Evolutionary conservation across 2,797 vertebrate genomes (phyloP).

Genomic region (Tamandua tetradactyla): DNA sequence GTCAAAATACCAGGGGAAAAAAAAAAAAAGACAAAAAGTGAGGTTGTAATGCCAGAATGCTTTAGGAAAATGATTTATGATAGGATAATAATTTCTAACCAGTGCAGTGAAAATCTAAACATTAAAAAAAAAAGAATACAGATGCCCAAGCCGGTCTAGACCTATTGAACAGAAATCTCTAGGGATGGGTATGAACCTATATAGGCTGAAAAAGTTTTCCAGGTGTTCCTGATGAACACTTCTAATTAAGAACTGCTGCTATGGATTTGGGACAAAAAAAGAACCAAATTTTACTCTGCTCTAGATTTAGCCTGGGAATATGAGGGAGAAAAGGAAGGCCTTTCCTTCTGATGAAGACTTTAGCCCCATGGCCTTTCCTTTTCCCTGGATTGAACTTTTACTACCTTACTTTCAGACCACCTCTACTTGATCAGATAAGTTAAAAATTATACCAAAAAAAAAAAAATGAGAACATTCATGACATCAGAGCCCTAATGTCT

Average conservation of each 20-base stretch:
- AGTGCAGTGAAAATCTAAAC: neutral
- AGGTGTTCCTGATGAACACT: neutral
- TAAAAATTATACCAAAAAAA: slow-evolving; percentile 24
- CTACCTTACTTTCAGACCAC: neutral
- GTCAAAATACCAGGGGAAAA: slow-evolving; percentile 16
- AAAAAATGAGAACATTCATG: slow-evolving; percentile 52
- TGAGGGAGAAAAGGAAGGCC: neutral
- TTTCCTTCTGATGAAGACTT: neutral
- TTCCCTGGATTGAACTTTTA: slow-evolving; percentile 31
- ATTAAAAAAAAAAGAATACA: neutral
- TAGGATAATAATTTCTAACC: neutral
- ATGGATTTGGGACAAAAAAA: neutral
- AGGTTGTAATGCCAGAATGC: neutral
- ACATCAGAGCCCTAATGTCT: slow-evolving; percentile 44
- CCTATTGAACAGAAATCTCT: neutral
- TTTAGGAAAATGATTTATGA: neutral
- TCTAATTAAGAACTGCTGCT: slow-evolving; percentile 19
- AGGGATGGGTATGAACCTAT: neutral
- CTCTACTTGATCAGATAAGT: slow-evolving; percentile 55
- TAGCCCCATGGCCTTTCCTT: neutral
- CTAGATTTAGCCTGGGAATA: neutral
- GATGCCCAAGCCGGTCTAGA: neutral
- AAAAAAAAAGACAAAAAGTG: slow-evolving; percentile 33
- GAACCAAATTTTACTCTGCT: neutral
- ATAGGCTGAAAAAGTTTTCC: neutral